Percentiles rank a stretch among this genome's conserved stretches.
phyloP scores from a whole-genome alignment of 2,113 vertebrate species.

The Passerina amoena region DNA sequence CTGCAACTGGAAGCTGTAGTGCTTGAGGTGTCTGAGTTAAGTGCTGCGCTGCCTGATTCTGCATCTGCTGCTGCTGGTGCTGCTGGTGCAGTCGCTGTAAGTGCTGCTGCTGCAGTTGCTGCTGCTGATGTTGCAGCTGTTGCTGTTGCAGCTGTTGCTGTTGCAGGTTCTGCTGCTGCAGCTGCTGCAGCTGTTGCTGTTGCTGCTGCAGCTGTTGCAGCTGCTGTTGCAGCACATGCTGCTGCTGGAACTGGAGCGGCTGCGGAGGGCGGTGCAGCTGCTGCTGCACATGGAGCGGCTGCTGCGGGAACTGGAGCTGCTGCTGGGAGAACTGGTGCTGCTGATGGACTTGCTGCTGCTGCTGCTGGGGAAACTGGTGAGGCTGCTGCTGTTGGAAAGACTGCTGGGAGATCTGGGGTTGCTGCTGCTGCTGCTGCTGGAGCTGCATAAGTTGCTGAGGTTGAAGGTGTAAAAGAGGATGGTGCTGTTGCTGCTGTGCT shows the following conservation, averaged over 20 bases:
- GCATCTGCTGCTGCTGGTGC: conserved; percentile 76
- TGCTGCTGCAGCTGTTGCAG: conserved; percentile 79
- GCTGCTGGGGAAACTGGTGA: conserved; percentile 75
- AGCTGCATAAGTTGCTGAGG: conserved; percentile 77
- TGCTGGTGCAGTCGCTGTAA: conserved; percentile 71
- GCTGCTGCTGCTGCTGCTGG: conserved; percentile 77
- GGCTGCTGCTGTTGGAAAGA: conserved; percentile 69
- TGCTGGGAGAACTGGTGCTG: conserved; percentile 75
- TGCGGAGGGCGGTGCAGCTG: conserved; percentile 82
- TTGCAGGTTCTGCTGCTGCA: conserved; percentile 79
- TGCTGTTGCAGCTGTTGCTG: conserved; percentile 77
- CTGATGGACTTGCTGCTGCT: conserved; percentile 62
- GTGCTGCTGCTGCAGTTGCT: conserved; percentile 80
- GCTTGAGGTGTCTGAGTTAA: conserved; percentile 63
- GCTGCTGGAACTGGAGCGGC: conserved; percentile 80
- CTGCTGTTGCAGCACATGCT: conserved; percentile 79
- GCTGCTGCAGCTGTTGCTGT: conserved; percentile 77
- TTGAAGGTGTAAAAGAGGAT: conserved; percentile 80
- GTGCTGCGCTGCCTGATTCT: conserved; percentile 66
- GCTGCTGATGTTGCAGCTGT: conserved; percentile 74
- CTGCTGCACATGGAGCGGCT: conserved; percentile 78
- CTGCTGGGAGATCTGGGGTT: conserved; percentile 75
- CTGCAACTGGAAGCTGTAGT: conserved; percentile 77
- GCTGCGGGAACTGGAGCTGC: conserved; percentile 77
- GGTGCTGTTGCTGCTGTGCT: conserved; percentile 76